Base-by-base conservation (phyloP, 2,797 vertebrate genomes). In the Oceanodroma leucorhoa region DNA sequence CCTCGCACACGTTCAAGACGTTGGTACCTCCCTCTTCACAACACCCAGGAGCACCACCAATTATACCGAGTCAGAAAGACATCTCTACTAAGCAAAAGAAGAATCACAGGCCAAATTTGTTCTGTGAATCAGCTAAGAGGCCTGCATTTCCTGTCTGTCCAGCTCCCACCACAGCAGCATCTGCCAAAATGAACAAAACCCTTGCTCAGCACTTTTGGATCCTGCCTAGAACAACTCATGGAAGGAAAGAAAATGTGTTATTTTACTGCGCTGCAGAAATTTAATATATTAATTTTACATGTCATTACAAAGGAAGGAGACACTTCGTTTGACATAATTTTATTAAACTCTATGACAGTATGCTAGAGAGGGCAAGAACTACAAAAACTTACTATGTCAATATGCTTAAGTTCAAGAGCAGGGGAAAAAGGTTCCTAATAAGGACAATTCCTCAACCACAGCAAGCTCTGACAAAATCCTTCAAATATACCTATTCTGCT, bases 101-200 rank as follows among this genome's bases (percentile, higher is more conserved):
- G 81, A 55, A 88, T 93, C 94, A 67, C 64, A 64, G 70, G 93
- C 97, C 96, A 96, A 90, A 84, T 95, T 81, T 69, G 30, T 75
- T 7, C 85, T 17, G 43, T 72, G 84, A 95, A 92, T 90, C 93
- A 94, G 92, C 90, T 51, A 8, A 19, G 61, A 95, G 91, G 82
- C 96, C 94, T 82, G 92, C 93, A 70, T 91, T 87, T 96, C 97
- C 96, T 96, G 96, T 95, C 93, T 80, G 90, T 96, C 95, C 94
- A 93, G 97, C 96, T 97, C 95, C 89, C 89, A 94, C 91, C 91
- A 92, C 92, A 91, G 90, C 90, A 94, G 54, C 34, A 96, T 77
- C 83, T 89, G 94, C 94, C 94, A 96, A 95, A 89, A 58, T 5
- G 87, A 90, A 72, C 1, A 0, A 95, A 92, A 38, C 13, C 58